Evolutionary conservation across 2,113 vertebrate species (phyloP), one percentile per base, ranked within the genome.

Genomic region (Pardalotus punctatus): DNA sequence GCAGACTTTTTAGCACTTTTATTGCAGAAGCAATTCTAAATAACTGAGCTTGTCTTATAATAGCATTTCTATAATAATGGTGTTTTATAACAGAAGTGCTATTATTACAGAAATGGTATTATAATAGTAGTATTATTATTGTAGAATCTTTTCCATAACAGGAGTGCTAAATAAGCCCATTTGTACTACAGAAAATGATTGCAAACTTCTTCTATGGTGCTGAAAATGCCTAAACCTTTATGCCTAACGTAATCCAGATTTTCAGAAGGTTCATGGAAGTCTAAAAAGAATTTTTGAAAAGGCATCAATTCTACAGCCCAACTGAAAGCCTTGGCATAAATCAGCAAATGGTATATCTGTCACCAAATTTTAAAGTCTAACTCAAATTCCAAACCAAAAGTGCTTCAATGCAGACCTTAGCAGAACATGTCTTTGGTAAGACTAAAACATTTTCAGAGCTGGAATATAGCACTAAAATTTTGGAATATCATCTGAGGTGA

Each of bases 81-180:
- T 98, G 98, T 98, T 98, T 98, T 98, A 98, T 98, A 98, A 98
- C 97, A 98, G 97, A 98, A 98, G 95, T 98, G 97, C 98, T 98
- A 98, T 98, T 98, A 98, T 98, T 98, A 98, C 86, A 98, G 97
- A 97, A 98, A 98, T 98, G 95, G 96, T 98, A 97, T 98, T 98
- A 98, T 98, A 98, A 98, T 98, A 98, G 97, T 97, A 96, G 97
- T 95, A 98, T 98, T 98, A 98, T 98, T 98, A 98, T 97, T 98
- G 96, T 93, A 95, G 96, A 97, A 91, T 96, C 86, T 96, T 93
- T 98, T 93, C 88, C 95, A 92, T 97, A 98, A 97, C 95, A 97
- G 94, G 97, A 97, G 86, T 86, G 72, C 96, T 98, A 98, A 98
- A 98, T 97, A 97, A 98, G 97, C 86, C 94, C 94, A 77, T 97